Evolutionary conservation across 1,140 invertebrate genomes (phyloP), one percentile per base, ranked within the genome.

Genomic region (Conopomorpha cramerella): DNA sequence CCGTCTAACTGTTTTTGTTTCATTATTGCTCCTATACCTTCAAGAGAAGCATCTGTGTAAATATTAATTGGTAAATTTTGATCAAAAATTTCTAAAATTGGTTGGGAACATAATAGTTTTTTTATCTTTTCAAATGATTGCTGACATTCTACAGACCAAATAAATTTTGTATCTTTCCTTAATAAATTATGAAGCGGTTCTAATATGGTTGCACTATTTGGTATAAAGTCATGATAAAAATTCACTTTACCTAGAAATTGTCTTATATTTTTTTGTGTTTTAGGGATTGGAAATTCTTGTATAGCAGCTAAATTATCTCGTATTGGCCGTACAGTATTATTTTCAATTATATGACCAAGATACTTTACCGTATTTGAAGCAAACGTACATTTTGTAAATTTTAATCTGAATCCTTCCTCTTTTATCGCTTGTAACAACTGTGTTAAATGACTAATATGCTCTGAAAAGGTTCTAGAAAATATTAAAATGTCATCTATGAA

Each of bases 231-330:
- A 29, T 51, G 36, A 36, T 60, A 46, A 33, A 51, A 54, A 27
- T 52, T 56, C 6, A 56, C 48, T 51, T 53, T 55, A 1, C 49
- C 49, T n/a, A 58, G 16, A 46, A 60, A 53, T 38, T 55, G 52
- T 41, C 33, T 36, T 8, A 35, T 13, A 16, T 41, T 41, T 27
- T 35, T 41, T 3, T 36, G 28, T n/a, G 28, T 35, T 32, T 31
- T 35, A 12, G 39, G 33, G 8, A 35, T 25, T 16, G 49, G 46
- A 33, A 63, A 63, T 15, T 46, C 33, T 43, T 45, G 51, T 34
- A 59, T 56, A 43, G 55, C 41, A 27, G 45, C 42, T 30, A 61
- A 28, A 34, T 61, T 61, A 37, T 61, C 49, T 12, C 45, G 43
- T 17, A 49, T 1, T 27, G 51, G 51, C 33, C 17, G 42, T 6